Evolutionary conservation across 2,888 invertebrate genomes (phyloP).

Genomic region (Xestia sexstrigata): DNA sequence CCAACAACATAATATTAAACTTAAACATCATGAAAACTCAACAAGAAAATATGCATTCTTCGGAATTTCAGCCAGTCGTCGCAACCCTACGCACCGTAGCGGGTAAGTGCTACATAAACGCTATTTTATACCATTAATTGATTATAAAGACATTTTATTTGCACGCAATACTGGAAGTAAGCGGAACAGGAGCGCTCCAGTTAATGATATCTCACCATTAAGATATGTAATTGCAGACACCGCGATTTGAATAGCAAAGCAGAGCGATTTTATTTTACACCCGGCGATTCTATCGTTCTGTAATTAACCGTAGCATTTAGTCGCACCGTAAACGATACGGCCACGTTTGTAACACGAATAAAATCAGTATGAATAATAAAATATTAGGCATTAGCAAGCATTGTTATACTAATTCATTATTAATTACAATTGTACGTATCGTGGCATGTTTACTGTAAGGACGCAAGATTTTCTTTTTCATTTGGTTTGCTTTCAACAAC

Average conservation of each 20-base stretch:
- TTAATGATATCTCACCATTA: constrained; percentile 68
- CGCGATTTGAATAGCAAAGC: constrained; percentile 86
- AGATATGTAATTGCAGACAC: constrained; percentile 81
- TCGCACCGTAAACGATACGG: constrained; percentile 80
- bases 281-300: constrained; percentile 82
- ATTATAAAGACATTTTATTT: constrained; percentile 71
- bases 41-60: neutral
- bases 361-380: constrained; percentile 77
- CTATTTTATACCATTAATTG: constrained; percentile 65
- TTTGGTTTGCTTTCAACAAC: constrained; percentile 44
- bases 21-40: neutral
- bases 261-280: constrained; percentile 85
- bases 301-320: constrained; percentile 88
- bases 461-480: constrained; percentile 39
- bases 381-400: constrained; percentile 70
- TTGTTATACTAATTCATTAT: constrained; percentile 71
- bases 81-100: constrained; percentile 51
- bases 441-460: constrained; percentile 51
- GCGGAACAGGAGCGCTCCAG: constrained; percentile 53
- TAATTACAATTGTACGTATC: constrained; percentile 65
- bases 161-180: constrained; percentile 63
- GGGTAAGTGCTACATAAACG: constrained; percentile 50
- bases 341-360: constrained; percentile 72
- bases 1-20: neutral
- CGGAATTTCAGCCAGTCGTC: neutral